These are phyloP conservation scores for Taeniopygia guttata DNA, from an alignment of 2,797 vertebrate genomes.

Conservation along the genomic window DNA sequence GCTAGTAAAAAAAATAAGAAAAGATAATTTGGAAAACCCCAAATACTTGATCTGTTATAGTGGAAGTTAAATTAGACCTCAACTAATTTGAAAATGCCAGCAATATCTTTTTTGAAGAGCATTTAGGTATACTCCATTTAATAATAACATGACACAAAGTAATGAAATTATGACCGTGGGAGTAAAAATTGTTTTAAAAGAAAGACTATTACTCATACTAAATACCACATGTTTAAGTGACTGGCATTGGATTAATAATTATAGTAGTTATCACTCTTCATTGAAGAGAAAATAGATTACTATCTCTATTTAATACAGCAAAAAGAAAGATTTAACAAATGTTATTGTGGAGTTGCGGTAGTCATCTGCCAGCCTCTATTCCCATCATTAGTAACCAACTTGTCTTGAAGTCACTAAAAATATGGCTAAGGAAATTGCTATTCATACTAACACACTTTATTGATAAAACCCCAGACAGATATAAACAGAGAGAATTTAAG, in stretches of 20 bases:
- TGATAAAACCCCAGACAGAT: not conserved
- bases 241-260: slow-evolving; percentile 58
- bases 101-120: slow-evolving; percentile 42
- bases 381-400: not conserved
- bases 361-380: not conserved
- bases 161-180: slow-evolving; percentile 46
- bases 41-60: slow-evolving; percentile 40
- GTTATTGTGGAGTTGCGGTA: not conserved
- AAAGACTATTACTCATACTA: slow-evolving; percentile 41
- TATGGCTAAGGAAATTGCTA: not conserved
- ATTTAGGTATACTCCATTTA: slow-evolving; percentile 54
- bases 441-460: not conserved
- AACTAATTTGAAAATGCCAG: slow-evolving; percentile 62
- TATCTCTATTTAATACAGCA: slow-evolving; percentile 20
- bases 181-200: slow-evolving; percentile 59
- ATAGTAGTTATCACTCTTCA: slow-evolving; percentile 54
- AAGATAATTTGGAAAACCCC: not conserved
- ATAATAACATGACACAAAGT: slow-evolving; percentile 57
- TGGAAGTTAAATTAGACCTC: slow-evolving; percentile 58
- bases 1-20: not conserved
- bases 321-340: slow-evolving; percentile 1
- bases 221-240: slow-evolving; percentile 48
- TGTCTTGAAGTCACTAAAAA: slow-evolving; percentile 18
- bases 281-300: slow-evolving; percentile 46
- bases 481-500: not conserved